These are phyloP conservation scores for Aethes cnicana DNA, from an alignment of 2,888 invertebrate species.

Conservation along the genomic window DNA sequence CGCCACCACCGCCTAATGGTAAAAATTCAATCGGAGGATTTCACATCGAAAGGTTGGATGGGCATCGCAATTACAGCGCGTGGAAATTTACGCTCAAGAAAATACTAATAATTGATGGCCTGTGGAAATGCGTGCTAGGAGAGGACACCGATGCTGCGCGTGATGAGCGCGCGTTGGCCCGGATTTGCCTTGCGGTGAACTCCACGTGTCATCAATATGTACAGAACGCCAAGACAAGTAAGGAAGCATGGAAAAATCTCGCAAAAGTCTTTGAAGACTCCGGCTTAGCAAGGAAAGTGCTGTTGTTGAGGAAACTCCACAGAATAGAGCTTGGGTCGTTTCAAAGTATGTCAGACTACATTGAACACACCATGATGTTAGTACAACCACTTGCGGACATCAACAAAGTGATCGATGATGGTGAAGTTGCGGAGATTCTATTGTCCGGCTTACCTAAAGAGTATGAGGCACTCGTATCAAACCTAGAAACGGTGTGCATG, in stretches of 20 bases:
- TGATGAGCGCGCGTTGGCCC: slow-evolving; percentile 2
- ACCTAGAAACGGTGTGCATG: not conserved
- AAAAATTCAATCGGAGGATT: not conserved
- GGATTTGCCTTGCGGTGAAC: not conserved
- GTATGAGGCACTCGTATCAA: not conserved
- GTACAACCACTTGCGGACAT: slow-evolving; percentile 1
- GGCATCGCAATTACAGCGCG: not conserved
- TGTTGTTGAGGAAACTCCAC: not conserved
- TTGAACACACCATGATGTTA: not conserved
- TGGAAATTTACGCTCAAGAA: not conserved
- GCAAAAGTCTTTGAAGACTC: too few relatives aligned
- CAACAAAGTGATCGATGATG: not conserved
- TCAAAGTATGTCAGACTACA: not conserved
- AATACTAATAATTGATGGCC: not conserved
- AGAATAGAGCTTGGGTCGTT: not conserved
- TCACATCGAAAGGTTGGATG: not conserved
- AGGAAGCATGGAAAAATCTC: not conserved
- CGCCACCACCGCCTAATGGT: too few relatives aligned
- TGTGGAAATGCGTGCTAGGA: not conserved
- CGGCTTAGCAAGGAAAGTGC: not conserved
- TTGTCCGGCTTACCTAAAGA: not conserved
- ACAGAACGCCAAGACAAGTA: not conserved
- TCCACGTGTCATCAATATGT: not conserved
- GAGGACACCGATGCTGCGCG: not conserved
- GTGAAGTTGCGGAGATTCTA: slow-evolving; percentile 5